phyloP scores from a whole-genome alignment of 2,888 invertebrate genomes.

The Tryphoninae sp. region DNA sequence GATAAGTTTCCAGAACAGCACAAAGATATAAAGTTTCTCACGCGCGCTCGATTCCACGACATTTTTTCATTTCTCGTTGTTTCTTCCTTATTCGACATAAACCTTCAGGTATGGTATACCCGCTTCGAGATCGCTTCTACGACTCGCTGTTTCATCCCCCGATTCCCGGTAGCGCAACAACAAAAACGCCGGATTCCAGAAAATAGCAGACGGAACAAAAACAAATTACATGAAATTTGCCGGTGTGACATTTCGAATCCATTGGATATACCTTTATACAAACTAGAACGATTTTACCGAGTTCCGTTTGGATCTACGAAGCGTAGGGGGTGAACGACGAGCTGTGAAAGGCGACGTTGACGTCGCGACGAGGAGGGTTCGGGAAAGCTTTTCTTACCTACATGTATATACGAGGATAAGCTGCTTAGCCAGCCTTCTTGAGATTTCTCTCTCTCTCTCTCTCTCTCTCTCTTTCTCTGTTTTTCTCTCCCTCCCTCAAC shows the following conservation, averaged over 20 bases:
- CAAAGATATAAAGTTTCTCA: conserved; percentile 44
- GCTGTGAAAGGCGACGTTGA: conserved; percentile 29
- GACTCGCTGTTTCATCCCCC: not conserved
- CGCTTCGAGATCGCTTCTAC: not conserved
- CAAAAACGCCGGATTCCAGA: conserved; percentile 8
- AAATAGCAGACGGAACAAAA: conserved; percentile 18
- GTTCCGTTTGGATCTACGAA: conserved; percentile 29
- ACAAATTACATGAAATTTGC: conserved; percentile 56
- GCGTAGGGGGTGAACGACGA: conserved; percentile 16
- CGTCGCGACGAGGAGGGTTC: conserved; percentile 6
- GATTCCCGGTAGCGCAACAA: not conserved
- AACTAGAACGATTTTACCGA: conserved; percentile 31
- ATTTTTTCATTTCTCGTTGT: conserved; percentile 20
- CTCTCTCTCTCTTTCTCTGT: not conserved
- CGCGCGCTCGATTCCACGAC: conserved; percentile 17
- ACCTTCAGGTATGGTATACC: not conserved
- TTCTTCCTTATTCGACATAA: conserved; percentile 8
- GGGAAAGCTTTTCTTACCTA: too few relatives aligned
- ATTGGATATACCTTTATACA: conserved; percentile 44
- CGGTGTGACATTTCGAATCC: conserved; percentile 57
- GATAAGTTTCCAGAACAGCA: conserved; percentile 21
- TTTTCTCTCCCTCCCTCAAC: not conserved
- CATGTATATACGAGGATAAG: not conserved
- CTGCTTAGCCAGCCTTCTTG: conserved; percentile 24
- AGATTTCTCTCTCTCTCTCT: conserved; percentile 36